A percentile compares a stretch with the other conserved stretches of the same genome.
phyloP scores from a whole-genome alignment of 2,797 vertebrate genomes.

The Bryconaethiops microstoma region DNA sequence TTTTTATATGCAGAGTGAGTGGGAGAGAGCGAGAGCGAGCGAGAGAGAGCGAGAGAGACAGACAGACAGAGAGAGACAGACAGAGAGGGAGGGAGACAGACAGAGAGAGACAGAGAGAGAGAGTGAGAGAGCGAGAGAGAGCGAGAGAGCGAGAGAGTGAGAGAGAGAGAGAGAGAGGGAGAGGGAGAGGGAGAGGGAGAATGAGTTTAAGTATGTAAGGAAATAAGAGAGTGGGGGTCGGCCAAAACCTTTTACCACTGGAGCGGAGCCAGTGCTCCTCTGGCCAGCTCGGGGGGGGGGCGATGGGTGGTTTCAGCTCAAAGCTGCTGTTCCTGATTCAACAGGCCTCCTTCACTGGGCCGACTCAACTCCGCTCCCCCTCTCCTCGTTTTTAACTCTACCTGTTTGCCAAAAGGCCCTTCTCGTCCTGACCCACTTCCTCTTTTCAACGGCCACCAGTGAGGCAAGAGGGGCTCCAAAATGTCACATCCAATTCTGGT shows the following conservation, averaged over 20 bases:
- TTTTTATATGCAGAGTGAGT: slow-evolving; percentile 25
- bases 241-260: slow-evolving; percentile 61
- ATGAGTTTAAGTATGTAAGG: slow-evolving; percentile 19
- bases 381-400: slow-evolving; percentile 22
- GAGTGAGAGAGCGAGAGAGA: slow-evolving; percentile 21
- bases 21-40: slow-evolving; percentile 24
- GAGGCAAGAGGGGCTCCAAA: slow-evolving; percentile 32
- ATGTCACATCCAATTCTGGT: slow-evolving; percentile 36
- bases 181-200: slow-evolving; percentile 26
- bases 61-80: slow-evolving; percentile 36
- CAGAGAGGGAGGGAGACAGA: slow-evolving; percentile 23
- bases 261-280: slow-evolving; percentile 49
- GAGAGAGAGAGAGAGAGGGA: slow-evolving; percentile 9
- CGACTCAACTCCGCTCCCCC: slow-evolving; percentile 27
- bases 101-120: slow-evolving; percentile 28
- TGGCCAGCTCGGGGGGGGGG: slow-evolving; percentile 43
- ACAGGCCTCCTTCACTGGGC: slow-evolving; percentile 39
- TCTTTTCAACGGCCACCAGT: slow-evolving; percentile 20
- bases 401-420: slow-evolving; percentile 45
- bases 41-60: slow-evolving; percentile 25
- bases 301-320: slow-evolving; percentile 29
- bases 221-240: slow-evolving; percentile 35
- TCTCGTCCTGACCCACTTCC: slow-evolving; percentile 40
- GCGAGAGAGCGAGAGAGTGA: too few relatives aligned
- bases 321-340: slow-evolving; percentile 52